Base-by-base conservation (phyloP, 2,113 vertebrate species). In the Accipiter virgatus region DNA sequence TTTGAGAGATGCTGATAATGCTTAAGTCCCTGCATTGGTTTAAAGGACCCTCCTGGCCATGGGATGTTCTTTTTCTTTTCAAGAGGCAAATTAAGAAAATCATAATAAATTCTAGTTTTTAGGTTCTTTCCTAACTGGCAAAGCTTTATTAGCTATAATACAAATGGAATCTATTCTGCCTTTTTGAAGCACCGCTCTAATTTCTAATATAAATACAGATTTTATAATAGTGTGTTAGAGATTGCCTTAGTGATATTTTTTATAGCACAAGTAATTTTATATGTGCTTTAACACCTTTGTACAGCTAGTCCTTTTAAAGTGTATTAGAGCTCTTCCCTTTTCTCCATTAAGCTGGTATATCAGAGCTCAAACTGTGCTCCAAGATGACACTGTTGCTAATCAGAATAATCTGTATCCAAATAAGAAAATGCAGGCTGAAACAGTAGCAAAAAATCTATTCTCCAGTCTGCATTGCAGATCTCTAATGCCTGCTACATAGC, bases 341-440 rank as follows among this genome's bases (percentile, higher is more conserved):
- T 85, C 27, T 65, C 40, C 53, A 13, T 88, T 87, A 50, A 42
- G 17, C 4, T 79, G 61, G 7, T 77, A 1, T 78, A n/a, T 95
- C 88, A 84, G 42, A 79, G 45, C 47, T 77, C 29, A 81, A 10
- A 45, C 16, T 38, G 31, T 32, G 12, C 45, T 90, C 65, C 61
- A 38, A 79, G 42, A 71, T 89, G 56, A 74, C 55, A 47, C 32
- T 79, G 66, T 19, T 25, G 26, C 81, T 78, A 48, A 61, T 93
- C 22, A 75, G 55, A 88, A 81, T 61, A 78, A 92, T 96, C 32
- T 96, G 31, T 71, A 63, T 88, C 53, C 63, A 16, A 25, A 3
- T 86, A 71, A 90, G 86, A 83, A 96, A 95, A 87, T 9, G 36
- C 72, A 67, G 61, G 29, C 67, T 90, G 56, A 95, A 92, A 88